Base-by-base conservation (phyloP, 2,113 vertebrate species). In the Monopterus albus region DNA sequence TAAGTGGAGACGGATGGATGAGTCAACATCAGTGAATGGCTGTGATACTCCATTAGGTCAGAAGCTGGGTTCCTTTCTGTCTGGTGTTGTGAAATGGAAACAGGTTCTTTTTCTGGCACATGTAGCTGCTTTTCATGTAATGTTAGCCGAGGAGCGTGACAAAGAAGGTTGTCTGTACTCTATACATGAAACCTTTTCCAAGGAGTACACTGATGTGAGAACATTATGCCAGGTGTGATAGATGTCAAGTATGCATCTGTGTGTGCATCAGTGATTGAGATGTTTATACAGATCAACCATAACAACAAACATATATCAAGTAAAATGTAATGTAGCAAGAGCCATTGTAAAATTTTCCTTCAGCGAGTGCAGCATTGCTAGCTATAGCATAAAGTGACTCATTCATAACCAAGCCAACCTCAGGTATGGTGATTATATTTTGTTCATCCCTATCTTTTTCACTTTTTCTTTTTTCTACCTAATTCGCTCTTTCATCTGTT, bases 11-110 rank as follows among this genome's bases (percentile, higher is more conserved):
- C 1, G 1, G 53, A 35, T 25, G 56, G 50, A 79, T 42, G 59
- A 71, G 78, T 82, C 63, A 61, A 63, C 66, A 75, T 75, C 67
- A 60, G 56, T 64, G 67, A 57, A 57, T 53, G 18, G 1, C 56
- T 75, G 42, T 71, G 62, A 80, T 81, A 45, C 29, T 59, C 35
- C 33, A 69, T 67, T 42, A 45, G 56, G 43, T 38, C 64, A 45
- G 6, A 12, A 61, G 35, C 49, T 43, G 10, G 18, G 9, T 39
- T 45, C 0, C n/a, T 61, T 14, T 58, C 35, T 36, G 12, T 61
- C 23, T 56, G 6, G 3, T 46, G 28, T 42, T 58, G 10, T 72
- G 72, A 74, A 60, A 63, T 75, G 67, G 59, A 79, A 82, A 38
- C 57, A 33, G 26, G 8, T 50, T 42, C 4, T 17, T 53, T 42